phyloP scores from a whole-genome alignment of 2,888 invertebrate species.

The Diabrotica balteata region DNA sequence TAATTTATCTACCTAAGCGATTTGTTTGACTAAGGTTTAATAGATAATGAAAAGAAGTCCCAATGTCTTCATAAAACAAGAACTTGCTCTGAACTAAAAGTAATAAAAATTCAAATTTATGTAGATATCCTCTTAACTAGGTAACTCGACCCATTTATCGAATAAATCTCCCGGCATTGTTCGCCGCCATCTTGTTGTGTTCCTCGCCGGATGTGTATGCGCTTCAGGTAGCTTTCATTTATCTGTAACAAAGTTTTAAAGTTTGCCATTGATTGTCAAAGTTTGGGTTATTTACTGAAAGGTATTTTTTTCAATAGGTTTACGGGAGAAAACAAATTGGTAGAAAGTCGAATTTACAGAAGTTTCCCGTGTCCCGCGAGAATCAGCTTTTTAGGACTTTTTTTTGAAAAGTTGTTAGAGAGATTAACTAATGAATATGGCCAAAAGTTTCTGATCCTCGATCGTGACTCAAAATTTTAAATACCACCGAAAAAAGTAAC shows the following conservation, averaged over 20 bases:
- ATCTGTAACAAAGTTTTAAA: conserved; percentile 44
- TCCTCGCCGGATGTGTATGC: conserved; percentile 38
- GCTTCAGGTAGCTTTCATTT: conserved; percentile 46
- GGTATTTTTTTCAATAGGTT: conserved; percentile 19
- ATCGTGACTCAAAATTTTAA: conserved; percentile 5
- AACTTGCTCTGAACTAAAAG: conserved; percentile 1
- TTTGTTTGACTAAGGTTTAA: too few relatives aligned
- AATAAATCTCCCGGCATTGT: conserved; percentile 5
- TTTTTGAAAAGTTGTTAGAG: conserved; percentile 6
- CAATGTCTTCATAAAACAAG: background rate
- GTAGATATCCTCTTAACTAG: conserved; percentile 1
- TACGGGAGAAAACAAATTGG: conserved; percentile 18
- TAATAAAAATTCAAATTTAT: conserved; percentile 10
- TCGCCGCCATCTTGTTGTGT: conserved; percentile 33
- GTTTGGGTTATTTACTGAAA: conserved; percentile 21
- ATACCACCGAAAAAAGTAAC: background rate
- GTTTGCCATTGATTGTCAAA: conserved; percentile 23
- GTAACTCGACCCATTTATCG: conserved; percentile 2
- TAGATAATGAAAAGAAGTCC: background rate
- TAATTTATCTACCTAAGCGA: too few relatives aligned
- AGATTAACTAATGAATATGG: conserved; percentile 15
- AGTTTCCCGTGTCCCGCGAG: conserved; percentile 13
- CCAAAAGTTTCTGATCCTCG: conserved; percentile 1
- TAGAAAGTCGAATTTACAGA: conserved; percentile 17
- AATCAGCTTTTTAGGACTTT: conserved; percentile 12